Percentiles rank a stretch among this genome's conserved stretches.
Evolutionary conservation across 2,888 invertebrate genomes (phyloP).

Genomic region (Xanthia icteritia): DNA sequence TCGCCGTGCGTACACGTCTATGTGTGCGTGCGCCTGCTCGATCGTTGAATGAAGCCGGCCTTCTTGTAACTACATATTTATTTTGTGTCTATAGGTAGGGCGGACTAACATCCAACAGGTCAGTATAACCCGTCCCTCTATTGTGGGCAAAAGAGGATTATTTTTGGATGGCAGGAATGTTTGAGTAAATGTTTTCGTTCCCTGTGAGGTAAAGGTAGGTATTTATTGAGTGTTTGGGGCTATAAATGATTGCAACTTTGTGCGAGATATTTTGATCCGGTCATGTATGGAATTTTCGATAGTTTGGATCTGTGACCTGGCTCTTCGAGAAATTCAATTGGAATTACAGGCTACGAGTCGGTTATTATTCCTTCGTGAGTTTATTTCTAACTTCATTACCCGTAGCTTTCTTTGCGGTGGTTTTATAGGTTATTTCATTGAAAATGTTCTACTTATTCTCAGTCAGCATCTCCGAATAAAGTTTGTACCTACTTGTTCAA

Average conservation of each 20-base stretch:
- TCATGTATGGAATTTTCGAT: background rate
- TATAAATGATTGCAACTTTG: background rate
- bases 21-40: background rate
- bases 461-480: too few relatives aligned
- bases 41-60: background rate
- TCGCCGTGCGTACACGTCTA: background rate
- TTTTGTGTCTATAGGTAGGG: constrained; percentile 2
- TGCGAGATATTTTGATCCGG: constrained; percentile 2
- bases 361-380: background rate
- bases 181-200: constrained; percentile 39
- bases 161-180: constrained; percentile 43
- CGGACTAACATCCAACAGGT: constrained; percentile 28
- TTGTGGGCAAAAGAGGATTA: constrained; percentile 43
- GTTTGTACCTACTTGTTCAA: too few relatives aligned
- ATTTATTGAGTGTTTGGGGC: constrained; percentile 40
- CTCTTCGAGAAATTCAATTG: background rate
- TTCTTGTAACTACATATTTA: constrained; percentile 4
- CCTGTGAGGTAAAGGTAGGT: constrained; percentile 26
- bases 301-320: background rate
- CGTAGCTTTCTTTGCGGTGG: background rate
- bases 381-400: background rate
- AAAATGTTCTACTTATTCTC: too few relatives aligned
- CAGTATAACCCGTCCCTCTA: constrained; percentile 52
- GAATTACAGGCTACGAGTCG: background rate
- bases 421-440: background rate